phyloP scores from a whole-genome alignment of 2,797 vertebrate species.

The Natrix natrix region DNA sequence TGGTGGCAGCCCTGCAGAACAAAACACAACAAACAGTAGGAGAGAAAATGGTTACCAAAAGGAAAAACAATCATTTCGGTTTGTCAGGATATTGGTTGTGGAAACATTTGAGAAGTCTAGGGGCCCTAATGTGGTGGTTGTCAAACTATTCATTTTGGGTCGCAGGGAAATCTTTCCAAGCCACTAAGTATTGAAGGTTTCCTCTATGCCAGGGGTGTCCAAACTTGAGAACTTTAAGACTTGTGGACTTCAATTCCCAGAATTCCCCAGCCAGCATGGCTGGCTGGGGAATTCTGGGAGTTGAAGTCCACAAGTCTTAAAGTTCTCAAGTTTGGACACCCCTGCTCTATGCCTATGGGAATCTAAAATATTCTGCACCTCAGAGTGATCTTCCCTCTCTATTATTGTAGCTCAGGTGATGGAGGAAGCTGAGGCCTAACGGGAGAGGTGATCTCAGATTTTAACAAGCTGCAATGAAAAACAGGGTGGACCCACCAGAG shows the following conservation, averaged over 20 bases:
- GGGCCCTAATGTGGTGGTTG: no score
- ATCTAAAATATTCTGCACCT: not conserved
- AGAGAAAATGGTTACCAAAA: not conserved
- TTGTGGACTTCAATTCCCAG: no score
- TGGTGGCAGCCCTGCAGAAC: not conserved
- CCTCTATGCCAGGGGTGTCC: not conserved
- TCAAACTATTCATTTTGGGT: not conserved
- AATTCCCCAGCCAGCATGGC: no score
- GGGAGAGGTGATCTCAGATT: not conserved
- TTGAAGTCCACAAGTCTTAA: no score
- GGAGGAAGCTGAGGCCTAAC: no score
- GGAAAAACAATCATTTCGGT: not conserved
- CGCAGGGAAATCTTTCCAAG: not conserved
- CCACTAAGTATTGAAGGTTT: not conserved
- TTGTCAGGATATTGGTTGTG: no score
- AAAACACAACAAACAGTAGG: not conserved
- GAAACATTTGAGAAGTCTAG: not conserved
- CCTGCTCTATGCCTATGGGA: not conserved
- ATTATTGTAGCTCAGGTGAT: not conserved
- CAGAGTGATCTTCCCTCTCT: not conserved
- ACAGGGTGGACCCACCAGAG: not conserved
- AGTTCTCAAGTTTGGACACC: no score
- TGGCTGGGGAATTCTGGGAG: no score
- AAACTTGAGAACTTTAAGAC: no score
- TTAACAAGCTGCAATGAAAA: not conserved